A percentile compares a stretch with the other conserved stretches of the same genome.
Evolutionary conservation across 1,140 invertebrate species (phyloP).

Genomic region (Drosophila prosaltans): DNA sequence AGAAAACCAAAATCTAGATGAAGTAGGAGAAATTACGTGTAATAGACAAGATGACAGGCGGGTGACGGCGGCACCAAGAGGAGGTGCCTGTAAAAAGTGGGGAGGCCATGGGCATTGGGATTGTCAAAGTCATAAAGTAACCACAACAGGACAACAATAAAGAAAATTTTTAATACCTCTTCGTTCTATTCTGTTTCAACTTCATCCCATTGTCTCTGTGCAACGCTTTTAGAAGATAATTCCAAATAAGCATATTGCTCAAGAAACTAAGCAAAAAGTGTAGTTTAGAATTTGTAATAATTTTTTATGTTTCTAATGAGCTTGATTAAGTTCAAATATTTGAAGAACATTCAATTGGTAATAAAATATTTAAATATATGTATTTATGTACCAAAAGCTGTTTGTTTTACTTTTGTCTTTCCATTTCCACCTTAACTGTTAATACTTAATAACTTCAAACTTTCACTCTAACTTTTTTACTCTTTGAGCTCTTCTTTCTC

Average conservation of each 20-base stretch:
- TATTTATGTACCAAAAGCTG: too few relatives aligned
- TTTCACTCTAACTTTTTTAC: too few relatives aligned
- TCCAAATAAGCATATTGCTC: background rate
- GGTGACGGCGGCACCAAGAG: background rate
- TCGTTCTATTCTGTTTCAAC: constrained; percentile 38
- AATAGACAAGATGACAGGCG: constrained; percentile 36
- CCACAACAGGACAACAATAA: constrained; percentile 66
- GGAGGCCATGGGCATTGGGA: constrained; percentile 18
- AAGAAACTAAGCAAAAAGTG: background rate
- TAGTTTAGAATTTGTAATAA: background rate
- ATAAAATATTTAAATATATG: too few relatives aligned
- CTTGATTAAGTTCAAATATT: too few relatives aligned
- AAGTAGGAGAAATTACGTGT: constrained; percentile 53
- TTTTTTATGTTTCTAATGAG: background rate
- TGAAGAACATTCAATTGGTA: too few relatives aligned
- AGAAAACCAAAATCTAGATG: constrained; percentile 46
- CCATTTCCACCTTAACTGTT: too few relatives aligned
- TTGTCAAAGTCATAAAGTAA: constrained; percentile 62
- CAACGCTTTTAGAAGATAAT: background rate
- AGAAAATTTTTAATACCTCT: constrained; percentile 71
- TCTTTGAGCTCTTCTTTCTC: too few relatives aligned
- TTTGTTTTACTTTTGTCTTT: too few relatives aligned
- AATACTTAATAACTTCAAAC: too few relatives aligned
- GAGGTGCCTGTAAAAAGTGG: background rate
- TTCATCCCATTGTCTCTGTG: background rate